These are phyloP conservation scores for Silvanus unidentatus DNA, from an alignment of 2,888 invertebrate species.

Conservation along the genomic window DNA sequence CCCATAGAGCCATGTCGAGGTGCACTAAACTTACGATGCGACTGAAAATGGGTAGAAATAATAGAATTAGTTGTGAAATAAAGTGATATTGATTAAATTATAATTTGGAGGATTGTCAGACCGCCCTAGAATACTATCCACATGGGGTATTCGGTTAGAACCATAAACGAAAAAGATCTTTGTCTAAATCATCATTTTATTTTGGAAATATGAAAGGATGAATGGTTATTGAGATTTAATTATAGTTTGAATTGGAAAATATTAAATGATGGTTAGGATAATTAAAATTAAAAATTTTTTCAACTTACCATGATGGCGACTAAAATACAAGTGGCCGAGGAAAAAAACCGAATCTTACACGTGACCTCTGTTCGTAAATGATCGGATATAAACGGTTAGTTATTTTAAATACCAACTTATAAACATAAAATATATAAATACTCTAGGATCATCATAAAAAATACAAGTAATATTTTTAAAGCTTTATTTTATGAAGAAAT, in stretches of 20 bases:
- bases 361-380: no score
- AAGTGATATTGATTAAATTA: not conserved
- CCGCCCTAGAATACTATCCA: slow-evolving; percentile 70
- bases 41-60: slow-evolving; percentile 59
- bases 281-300: not conserved
- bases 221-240: no score
- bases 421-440: no score
- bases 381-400: no score
- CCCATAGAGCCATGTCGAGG: slow-evolving; percentile 99
- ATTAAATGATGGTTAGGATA: no score
- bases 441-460: no score
- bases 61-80: slow-evolving; percentile 2
- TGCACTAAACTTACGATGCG: slow-evolving; percentile 99
- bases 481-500: slow-evolving; percentile 4
- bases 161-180: slow-evolving; percentile 53
- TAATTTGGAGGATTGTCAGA: slow-evolving; percentile 50
- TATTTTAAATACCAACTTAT: no score
- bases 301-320: slow-evolving; percentile 14
- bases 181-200: no score
- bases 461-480: slow-evolving; percentile 2
- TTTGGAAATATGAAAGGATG: no score
- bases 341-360: no score
- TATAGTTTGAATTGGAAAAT: no score
- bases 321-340: slow-evolving; percentile 17
- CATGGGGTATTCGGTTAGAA: slow-evolving; percentile 57